Base-by-base conservation (phyloP, 2,113 vertebrate species). In the Festucalex cinctus region DNA sequence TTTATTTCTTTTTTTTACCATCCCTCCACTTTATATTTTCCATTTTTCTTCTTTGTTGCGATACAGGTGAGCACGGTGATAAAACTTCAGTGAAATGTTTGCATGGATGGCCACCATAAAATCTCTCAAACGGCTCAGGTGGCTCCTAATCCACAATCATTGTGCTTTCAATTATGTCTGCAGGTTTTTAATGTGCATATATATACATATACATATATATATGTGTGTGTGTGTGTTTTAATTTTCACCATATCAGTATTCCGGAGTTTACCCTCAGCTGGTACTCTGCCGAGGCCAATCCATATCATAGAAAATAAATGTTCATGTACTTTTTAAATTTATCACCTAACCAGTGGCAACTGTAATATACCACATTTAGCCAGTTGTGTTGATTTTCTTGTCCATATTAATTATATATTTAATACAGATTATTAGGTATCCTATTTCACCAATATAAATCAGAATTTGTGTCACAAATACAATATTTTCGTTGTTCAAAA, bases 41-140 rank as follows among this genome's bases (percentile, higher is more conserved):
- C 70, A 81, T 81, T 88, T 87, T 82, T 84, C 69, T 81, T 84
- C 70, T 82, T 85, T 85, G 71, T 82, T 80, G 76, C 72, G 68
- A 77, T 85, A 78, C 77, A 63, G 77, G 68, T 66, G 26, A 68
- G 78, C 75, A 80, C 59, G 43, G 69, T 58, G 36, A 61, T 75
- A 84, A 79, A 66, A 66, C 63, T 73, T 46, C 36, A 68, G 77
- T 74, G 58, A 53, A 60, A 79, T 75, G 62, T 28, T 39, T 65
- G 61, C 63, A 68, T 63, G 43, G 65, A 39, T 39, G 46, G 54
- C 51, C 46, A 60, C 63, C 58, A 46, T 81, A 80, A 85, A 77
- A 66, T 61, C 39, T 17, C 22, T 66, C 51, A 77, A 67, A 71
- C 63, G 32, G 6, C 59, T 76, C 6, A 58, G 41, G 58, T 8